Base-by-base conservation (phyloP, 1,140 invertebrate genomes). In the Sinella curviseta region DNA sequence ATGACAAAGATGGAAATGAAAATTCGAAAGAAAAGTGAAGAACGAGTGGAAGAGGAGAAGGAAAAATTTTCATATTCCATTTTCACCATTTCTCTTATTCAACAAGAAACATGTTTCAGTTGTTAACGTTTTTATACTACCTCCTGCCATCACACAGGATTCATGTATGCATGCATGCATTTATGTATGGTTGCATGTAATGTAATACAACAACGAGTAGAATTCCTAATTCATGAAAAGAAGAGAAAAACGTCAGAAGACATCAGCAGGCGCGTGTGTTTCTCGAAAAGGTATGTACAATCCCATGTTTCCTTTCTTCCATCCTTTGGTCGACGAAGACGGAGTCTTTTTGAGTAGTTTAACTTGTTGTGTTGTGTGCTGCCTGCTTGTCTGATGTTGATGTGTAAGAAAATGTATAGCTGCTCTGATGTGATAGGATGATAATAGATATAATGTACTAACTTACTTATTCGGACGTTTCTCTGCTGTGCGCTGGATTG, bases 21-120 rank as follows among this genome's bases (percentile, higher is more conserved):
- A 65, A 12, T 26, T n/a, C 3, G 57, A 65, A 26, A 65, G 39
- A 8, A 20, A 48, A 20, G 20, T 8, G 8, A 48, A 12, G 57
- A 65, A 48, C 39, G 39, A 26, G 14, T n/a, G 26, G 31, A 24
- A 30, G 65, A 70, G n/a, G 12, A 8, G 28, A 30, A 14, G n/a
- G n/a, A 30, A 70, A 70, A 60, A 60, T n/a, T 60, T 60, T 70
- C 28, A 70, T 70, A 70, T 70, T 70, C 65, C 31, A 70, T 70
- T 70, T 70, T 33, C 26, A 70, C 28, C 65, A 70, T 2, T 65
- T 14, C 57, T 65, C 24, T 65, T 26, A 16, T 26, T 26, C n/a
- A 65, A 65, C 65, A 70, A 70, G 3, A 4, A 31, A 4, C 65
- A 33, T 70, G 65, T 30, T 33, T n/a, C n/a, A n/a, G n/a, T n/a